Base-by-base conservation (phyloP, 2,797 vertebrate species). In the Glossophaga mutica region DNA sequence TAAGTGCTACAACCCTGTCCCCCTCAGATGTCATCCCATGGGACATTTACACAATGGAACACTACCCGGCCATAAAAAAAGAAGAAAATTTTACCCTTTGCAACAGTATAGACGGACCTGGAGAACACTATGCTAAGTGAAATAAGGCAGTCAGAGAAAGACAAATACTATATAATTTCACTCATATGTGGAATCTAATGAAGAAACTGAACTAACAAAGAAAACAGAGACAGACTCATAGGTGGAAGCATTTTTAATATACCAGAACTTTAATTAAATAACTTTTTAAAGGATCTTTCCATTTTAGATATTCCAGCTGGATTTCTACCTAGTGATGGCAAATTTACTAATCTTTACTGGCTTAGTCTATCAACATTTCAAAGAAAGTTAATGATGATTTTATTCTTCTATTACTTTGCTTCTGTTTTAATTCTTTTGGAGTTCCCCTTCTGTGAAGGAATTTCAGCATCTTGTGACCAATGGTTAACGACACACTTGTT, bases 161-260 rank as follows among this genome's bases (percentile, higher is more conserved):
- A n/a, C 32, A 32, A n/a, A 65, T 65, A 65, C 62, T 14, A 18
- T n/a, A n/a, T 16, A n/a, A 65, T 65, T 65, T n/a, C 62, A 65
- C 62, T 65, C 62, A n/a, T 65, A n/a, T 65, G 32, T 65, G 15
- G 32, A 65, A n/a, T 65, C 29, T 65, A 65, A 65, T n/a, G 62
- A 65, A 65, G 29, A 65, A 65, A 65, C 32, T 65, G 5, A n/a
- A 32, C 29, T 65, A 65, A 65, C 29, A n/a, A 65, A 15, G 62
- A 65, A 65, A 65, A n/a, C n/a, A 65, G 62, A 65, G 62, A 65
- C 32, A 65, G 62, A 65, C 29, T 65, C 62, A 65, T 39, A 95
- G 93, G 79, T 52, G 34, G 86, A 94, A 85, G 12, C 34, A 74
- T 84, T 67, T 94, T 95, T 92, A 29, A 24, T 48, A 55, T 62